These are phyloP conservation scores for Scrobipalpa atriplicella DNA, from an alignment of 2,888 invertebrate genomes.

Conservation along the genomic window DNA sequence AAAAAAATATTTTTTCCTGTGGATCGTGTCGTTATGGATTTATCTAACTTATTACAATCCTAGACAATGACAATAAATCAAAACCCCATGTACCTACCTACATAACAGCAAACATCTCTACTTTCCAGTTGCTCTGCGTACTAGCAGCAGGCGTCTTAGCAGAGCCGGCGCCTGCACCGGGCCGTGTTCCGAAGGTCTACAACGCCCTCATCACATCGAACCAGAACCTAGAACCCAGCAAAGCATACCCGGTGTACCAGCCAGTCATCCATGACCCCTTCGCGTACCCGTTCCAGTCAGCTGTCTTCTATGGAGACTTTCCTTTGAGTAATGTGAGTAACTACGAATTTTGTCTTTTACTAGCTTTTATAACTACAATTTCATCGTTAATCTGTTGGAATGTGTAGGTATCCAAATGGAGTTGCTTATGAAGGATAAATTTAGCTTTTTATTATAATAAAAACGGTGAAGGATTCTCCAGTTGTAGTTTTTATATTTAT, in stretches of 20 bases:
- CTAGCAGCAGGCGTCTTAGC: slow-evolving; percentile 57
- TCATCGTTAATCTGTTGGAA: no score
- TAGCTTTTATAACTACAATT: no score
- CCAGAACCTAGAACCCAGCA: slow-evolving; percentile 89
- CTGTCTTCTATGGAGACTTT: slow-evolving; percentile 63
- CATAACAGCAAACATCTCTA: neutral
- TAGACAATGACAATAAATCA: no score
- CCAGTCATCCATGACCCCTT: slow-evolving; percentile 86
- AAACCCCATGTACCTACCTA: neutral
- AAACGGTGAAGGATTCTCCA: no score
- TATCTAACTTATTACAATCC: no score
- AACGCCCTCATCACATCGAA: slow-evolving; percentile 91
- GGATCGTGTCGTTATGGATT: no score
- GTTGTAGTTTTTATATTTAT: no score
- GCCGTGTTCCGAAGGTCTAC: slow-evolving; percentile 89
- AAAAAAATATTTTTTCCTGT: no score
- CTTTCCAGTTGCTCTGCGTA: slow-evolving; percentile 60
- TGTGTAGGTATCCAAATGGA: no score
- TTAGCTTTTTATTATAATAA: no score
- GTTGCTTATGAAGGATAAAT: no score
- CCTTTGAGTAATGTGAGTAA: slow-evolving; percentile 63
- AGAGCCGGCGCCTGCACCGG: slow-evolving; percentile 56
- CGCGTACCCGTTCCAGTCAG: slow-evolving; percentile 69
- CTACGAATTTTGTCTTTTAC: no score
- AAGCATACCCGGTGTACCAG: slow-evolving; percentile 88